These are phyloP conservation scores for Rhinogobio ventralis DNA, from an alignment of 2,797 vertebrate species.

Conservation along the genomic window DNA sequence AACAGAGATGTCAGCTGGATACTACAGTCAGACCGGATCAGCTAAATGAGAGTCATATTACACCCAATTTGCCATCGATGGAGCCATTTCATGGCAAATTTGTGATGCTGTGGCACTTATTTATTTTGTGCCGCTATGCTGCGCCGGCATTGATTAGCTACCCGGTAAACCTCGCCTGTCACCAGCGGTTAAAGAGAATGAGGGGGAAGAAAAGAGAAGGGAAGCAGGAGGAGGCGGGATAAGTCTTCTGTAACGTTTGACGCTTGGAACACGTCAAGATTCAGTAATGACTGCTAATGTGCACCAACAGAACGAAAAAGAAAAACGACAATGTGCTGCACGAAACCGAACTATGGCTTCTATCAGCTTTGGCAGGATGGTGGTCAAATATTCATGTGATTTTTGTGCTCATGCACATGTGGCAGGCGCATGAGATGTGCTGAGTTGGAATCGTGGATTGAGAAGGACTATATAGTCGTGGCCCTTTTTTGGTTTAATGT, in stretches of 20 bases:
- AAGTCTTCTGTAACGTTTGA: not conserved
- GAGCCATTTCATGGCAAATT: conserved; percentile 77
- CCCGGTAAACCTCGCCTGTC: conserved; percentile 57
- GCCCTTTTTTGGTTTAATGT: not conserved
- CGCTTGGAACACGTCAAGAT: conserved; percentile 8
- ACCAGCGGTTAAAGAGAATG: conserved; percentile 49
- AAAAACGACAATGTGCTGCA: not conserved
- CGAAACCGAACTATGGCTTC: not conserved
- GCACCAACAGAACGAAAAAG: conserved; percentile 8
- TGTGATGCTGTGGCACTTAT: conserved; percentile 61
- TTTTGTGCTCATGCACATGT: conserved; percentile 5
- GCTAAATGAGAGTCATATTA: conserved; percentile 35
- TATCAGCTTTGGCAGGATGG: conserved; percentile 1
- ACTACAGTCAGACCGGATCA: conserved; percentile 23
- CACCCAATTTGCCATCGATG: conserved; percentile 62
- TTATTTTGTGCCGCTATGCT: conserved; percentile 44
- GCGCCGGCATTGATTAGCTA: conserved; percentile 38
- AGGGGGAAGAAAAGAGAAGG: conserved; percentile 25
- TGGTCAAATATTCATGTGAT: conserved; percentile 31
- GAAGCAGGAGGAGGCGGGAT: conserved; percentile 6
- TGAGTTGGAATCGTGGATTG: conserved; percentile 25
- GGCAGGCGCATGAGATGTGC: conserved; percentile 21
- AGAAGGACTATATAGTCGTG: not conserved
- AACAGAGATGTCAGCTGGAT: conserved; percentile 44
- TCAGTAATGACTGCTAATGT: conserved; percentile 48